Conservation (phyloP, 1,140 invertebrate genomes). For the Caenorhabditis elegans region DNA sequence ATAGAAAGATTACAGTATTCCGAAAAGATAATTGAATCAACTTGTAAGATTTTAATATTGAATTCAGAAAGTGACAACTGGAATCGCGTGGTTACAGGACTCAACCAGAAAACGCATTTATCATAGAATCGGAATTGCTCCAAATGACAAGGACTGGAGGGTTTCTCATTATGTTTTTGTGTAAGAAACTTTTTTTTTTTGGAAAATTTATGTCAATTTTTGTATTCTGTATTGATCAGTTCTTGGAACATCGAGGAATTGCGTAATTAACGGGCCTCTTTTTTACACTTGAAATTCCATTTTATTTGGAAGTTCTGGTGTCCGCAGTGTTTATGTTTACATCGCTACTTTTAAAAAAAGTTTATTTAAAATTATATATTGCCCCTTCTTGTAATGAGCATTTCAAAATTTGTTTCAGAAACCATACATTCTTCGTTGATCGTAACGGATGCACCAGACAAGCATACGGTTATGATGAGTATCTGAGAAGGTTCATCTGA, state of each 20-base stretch:
- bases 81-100: not conserved
- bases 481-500: not conserved
- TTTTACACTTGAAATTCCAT: no score
- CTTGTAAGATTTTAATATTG: no score
- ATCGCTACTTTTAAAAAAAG: no score
- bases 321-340: no score
- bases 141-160: not conserved
- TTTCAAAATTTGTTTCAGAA: not conserved
- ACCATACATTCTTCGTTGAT: constrained; percentile 5
- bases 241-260: no score
- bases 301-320: no score
- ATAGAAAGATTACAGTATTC: not conserved
- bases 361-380: no score
- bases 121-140: not conserved
- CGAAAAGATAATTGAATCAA: no score
- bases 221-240: no score
- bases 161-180: constrained; percentile 18
- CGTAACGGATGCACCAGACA: not conserved
- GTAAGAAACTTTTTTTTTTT: not conserved
- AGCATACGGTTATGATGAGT: not conserved
- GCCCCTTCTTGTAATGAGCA: no score
- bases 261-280: no score
- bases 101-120: not conserved
- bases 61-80: not conserved
- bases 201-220: no score